phyloP scores from a whole-genome alignment of 2,113 vertebrate genomes.

The Bos indicus region DNA sequence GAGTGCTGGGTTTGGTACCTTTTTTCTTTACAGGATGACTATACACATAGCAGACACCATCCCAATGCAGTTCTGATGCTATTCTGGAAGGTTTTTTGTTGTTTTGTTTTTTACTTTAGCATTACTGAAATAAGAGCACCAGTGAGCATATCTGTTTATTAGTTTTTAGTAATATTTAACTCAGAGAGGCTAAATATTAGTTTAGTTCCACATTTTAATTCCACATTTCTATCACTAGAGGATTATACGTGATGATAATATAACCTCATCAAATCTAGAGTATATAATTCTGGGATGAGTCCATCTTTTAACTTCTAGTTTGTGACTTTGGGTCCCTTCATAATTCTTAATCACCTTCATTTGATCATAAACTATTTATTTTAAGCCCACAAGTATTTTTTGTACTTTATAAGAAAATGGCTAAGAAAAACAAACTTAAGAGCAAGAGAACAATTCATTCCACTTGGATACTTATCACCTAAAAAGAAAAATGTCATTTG shows the following conservation, averaged over 20 bases:
- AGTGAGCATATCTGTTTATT: background rate
- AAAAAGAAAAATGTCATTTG: background rate
- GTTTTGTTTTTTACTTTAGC: background rate
- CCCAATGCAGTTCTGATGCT: background rate
- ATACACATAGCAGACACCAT: background rate
- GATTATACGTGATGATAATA: background rate
- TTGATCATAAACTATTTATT: background rate
- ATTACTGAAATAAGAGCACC: background rate
- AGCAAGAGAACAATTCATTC: background rate
- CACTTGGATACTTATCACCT: background rate
- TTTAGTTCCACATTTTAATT: background rate
- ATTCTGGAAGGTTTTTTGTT: background rate
- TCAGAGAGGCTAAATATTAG: background rate
- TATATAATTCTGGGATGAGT: background rate
- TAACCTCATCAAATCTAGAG: background rate
- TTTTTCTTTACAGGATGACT: background rate
- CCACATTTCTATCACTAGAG: background rate
- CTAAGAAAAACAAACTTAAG: background rate
- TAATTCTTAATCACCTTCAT: background rate
- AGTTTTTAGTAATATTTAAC: constrained; percentile 34
- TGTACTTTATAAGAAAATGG: background rate
- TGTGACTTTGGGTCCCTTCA: background rate
- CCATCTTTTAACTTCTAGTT: background rate
- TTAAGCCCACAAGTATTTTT: background rate
- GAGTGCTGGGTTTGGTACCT: background rate